Base-by-base conservation (phyloP, 2,888 invertebrate genomes). In the Ophion costatus region DNA sequence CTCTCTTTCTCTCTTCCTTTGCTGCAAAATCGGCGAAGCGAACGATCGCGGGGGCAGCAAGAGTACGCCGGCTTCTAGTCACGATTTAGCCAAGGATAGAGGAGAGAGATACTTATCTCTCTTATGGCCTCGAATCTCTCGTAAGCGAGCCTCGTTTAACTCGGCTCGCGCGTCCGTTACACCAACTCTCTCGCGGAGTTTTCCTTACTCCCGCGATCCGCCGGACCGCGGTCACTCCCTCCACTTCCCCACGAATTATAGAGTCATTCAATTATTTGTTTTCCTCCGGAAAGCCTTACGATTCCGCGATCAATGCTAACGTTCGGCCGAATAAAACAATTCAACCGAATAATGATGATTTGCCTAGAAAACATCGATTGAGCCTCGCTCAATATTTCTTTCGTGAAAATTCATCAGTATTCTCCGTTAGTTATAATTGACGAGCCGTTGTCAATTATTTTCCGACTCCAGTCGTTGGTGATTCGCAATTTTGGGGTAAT, bases 71-170 rank as follows among this genome's bases (percentile, higher is more conserved):
- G 89, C 92, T 91, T 91, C 92, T 92, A 93, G 93, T 93, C 93
- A 93, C 93, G 93, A 93, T 93, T 93, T 92, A 92, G 92, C 91
- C 93, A 92, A 93, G 93, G 92, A 92, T 92, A 93, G 91, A 86
- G 71, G 74, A 70, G 84, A 89, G 90, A 91, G 20, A 59, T 93
- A 90, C 91, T 90, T 92, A 93, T 93, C 93, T 91, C 86, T 85
- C 81, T 86, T 77, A 75, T 89, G 89, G 88, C 91, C 90, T 90
- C 89, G 92, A 61, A 80, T 69, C 74, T 74, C 74, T 80, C 91
- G 64, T 75, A 73, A 76, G 64, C 75, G 75, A 76, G 64, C 83
- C 81, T 83, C 82, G 83, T 86, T 86, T 86, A 83, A 87, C 86
- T 84, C 81, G 76, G 77, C 82, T 82, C 80, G 78, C 82, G 79